Evolutionary conservation across 2,888 invertebrate genomes (phyloP), one percentile per base, ranked within the genome.

Genomic region (Acanthopleura granulata): DNA sequence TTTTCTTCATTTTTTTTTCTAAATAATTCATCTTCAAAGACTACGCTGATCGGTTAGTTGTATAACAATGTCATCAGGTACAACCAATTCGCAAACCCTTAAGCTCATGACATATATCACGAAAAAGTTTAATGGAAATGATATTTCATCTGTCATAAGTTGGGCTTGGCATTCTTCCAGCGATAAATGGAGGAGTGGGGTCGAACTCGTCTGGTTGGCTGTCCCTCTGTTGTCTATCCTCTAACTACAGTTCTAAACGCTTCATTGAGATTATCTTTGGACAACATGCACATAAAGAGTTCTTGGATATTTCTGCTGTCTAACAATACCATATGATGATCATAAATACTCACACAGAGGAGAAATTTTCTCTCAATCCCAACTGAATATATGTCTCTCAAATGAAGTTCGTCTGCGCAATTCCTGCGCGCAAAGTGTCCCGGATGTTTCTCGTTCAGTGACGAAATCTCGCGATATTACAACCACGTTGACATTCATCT

Each of bases 381-480:
- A 66, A 66, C 29, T 27, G 25, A 66, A 25, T 27, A 66, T 57
- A 57, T 57, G 57, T 27, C 25, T 66, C 66, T 12, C 66, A 66
- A 66, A 71, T 71, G 18, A 69, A 40, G 74, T 75, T 77, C 78
- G 78, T 75, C 75, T 82, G 82, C 82, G 82, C 82, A 82, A 75
- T 77, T 57, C 73, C 75, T 78, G 79, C 72, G 77, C 80, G 80
- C 80, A 80, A 62, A 76, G 57, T 73, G 73, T 51, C 82, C 82
- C 82, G 82, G 82, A 82, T 82, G 82, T 77, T 75, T 76, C 78
- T 76, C 61, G 73, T 70, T 49, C 27, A 51, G n/a, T 25, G 70
- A 57, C 69, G 22, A 62, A 18, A 27, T 74, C 74, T 76, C 76
- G 76, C 69, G 76, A 27, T 57, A 57, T 57, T 57, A 40, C 40